Base-by-base conservation (phyloP, 1,140 invertebrate genomes). In the Papilio polytes region DNA sequence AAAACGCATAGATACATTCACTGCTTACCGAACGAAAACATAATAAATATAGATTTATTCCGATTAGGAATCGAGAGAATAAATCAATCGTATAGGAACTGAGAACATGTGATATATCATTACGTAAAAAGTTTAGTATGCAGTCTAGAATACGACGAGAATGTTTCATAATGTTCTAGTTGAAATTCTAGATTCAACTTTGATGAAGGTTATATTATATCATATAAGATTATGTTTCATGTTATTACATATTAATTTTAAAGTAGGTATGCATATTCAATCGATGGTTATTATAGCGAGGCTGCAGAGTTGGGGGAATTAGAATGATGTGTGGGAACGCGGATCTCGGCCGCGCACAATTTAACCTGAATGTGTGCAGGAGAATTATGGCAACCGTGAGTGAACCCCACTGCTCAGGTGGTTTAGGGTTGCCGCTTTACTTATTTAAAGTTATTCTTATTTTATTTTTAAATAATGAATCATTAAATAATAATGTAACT, bases 241-340 rank as follows among this genome's bases (percentile, higher is more conserved):
- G 53, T 80, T 70, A 72, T 80, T 70, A 72, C 22, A 70, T 80
- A 78, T 79, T 22, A 78, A 78, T 74, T 73, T 44, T 70, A 80
- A 63, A 76, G 81, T 76, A 78, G 59, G 59, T 74, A 44, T 80
- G 51, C 41, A 79, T 78, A 56, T 82, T 70, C 22, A 80, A 80
- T 63, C 46, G 66, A 15, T 81, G 81, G 82, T 89, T 90, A 90
- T 90, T 91, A 92, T 88, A 89, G 85, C 81, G 82, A 86, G 89
- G 90, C 41, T 89, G 88, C 87, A 88, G 85, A 88, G 88, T 93
- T 91, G 85, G 86, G 89, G 82, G 89, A 92, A 92, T 94, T 94
- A 94, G 92, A 94, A 92, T 91, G 89, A 93, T 92, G 92, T 94
- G 92, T 94, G 93, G 93, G 93, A 94, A 94, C 90, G 82, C 86